These are phyloP conservation scores for Hippocampus kuda DNA, from an alignment of 2,797 vertebrate species.

Conservation along the genomic window DNA sequence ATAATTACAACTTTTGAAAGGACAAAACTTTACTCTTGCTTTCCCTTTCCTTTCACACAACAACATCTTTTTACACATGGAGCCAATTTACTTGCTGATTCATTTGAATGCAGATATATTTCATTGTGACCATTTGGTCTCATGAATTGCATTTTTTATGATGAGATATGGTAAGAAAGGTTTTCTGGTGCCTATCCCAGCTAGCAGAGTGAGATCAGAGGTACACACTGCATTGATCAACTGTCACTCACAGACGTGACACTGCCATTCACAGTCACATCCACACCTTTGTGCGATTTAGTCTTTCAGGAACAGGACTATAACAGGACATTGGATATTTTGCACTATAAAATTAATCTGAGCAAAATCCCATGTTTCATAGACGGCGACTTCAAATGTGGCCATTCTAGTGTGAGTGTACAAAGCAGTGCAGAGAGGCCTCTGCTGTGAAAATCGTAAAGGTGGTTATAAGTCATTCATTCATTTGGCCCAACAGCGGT, in stretches of 20 bases:
- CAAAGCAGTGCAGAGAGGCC: background rate
- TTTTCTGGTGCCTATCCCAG: background rate
- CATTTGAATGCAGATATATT: background rate
- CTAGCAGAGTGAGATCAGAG: background rate
- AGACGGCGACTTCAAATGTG: background rate
- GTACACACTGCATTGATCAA: background rate
- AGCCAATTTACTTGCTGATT: background rate
- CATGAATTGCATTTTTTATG: background rate
- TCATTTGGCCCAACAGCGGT: background rate
- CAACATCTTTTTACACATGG: background rate
- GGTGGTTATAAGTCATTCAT: background rate
- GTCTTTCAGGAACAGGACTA: background rate
- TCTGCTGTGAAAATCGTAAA: background rate
- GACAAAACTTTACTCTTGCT: too few relatives aligned
- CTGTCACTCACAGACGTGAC: background rate
- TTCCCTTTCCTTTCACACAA: background rate
- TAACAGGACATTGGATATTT: background rate
- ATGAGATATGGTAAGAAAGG: background rate
- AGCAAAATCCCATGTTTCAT: background rate
- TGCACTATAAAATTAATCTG: background rate
- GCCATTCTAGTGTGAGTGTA: background rate
- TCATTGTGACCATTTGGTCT: background rate
- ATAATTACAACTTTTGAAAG: background rate
- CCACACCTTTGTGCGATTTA: too few relatives aligned
- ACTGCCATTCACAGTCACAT: too few relatives aligned